Evolutionary conservation across 2,113 vertebrate species (phyloP).

Genomic region (Poecile atricapillus): DNA sequence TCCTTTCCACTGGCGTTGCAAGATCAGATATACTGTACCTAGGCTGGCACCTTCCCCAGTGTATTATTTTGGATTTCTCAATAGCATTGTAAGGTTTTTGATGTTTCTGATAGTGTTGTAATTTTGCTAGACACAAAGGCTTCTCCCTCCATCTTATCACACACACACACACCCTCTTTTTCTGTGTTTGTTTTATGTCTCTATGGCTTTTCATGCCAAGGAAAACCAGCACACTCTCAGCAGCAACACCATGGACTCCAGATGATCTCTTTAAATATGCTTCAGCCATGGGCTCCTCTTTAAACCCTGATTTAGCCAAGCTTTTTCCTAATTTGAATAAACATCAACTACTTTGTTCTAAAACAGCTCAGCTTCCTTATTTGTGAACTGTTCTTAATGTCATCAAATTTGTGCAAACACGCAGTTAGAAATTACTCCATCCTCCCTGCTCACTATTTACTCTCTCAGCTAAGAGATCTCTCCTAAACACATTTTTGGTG

Average conservation of each 20-base stretch:
- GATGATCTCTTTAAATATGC: not conserved
- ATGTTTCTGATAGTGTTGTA: not conserved
- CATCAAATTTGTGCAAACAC: not conserved
- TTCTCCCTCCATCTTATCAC: not conserved
- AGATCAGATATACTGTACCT: not conserved
- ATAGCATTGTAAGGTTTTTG: not conserved
- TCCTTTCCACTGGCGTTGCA: not conserved
- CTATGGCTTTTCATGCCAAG: not conserved
- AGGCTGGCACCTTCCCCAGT: not conserved
- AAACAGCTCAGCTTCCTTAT: not conserved
- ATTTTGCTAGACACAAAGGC: not conserved
- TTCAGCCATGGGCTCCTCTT: not conserved
- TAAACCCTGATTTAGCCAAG: not conserved
- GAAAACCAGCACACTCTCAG: not conserved
- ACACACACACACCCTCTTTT: not conserved
- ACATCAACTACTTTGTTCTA: not conserved
- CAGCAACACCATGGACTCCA: not conserved
- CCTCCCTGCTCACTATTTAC: not conserved
- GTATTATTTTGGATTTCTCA: not conserved
- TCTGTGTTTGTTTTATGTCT: not conserved
- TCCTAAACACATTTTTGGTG: not conserved
- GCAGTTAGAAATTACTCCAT: not conserved
- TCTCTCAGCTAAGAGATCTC: not conserved
- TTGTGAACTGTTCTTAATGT: not conserved
- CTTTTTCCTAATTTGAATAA: not conserved